Evolutionary conservation across 2,797 vertebrate genomes (phyloP).

Genomic region (Hoplostethus mediterraneus): DNA sequence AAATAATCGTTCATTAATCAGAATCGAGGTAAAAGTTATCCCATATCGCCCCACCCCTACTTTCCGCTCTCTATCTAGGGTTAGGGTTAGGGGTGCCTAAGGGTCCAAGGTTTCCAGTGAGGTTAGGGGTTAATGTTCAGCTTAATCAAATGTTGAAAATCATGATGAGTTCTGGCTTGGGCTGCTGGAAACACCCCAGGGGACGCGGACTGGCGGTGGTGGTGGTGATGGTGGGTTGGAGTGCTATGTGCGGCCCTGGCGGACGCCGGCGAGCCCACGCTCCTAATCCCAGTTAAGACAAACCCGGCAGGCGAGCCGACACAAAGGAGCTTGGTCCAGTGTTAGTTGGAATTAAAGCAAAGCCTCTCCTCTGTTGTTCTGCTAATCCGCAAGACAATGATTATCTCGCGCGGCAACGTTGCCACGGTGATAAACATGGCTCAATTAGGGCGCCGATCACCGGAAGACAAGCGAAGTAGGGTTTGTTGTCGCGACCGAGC

Average conservation of each 20-base stretch:
- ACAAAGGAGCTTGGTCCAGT: constrained; percentile 77
- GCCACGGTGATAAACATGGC: constrained; percentile 78
- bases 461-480: constrained; percentile 56
- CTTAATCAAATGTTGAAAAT: too few species aligned
- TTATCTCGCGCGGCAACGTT: constrained; percentile 77
- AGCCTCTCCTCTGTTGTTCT: constrained; percentile 81
- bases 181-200: constrained; percentile 23
- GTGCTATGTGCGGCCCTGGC: constrained; percentile 35
- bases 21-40: too few species aligned
- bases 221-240: background rate
- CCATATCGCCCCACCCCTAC: too few species aligned
- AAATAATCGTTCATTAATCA: too few species aligned
- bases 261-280: constrained; percentile 36
- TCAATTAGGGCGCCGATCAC: constrained; percentile 71
- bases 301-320: constrained; percentile 62
- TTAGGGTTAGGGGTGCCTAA: background rate
- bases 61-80: background rate
- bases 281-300: constrained; percentile 81
- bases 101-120: too few species aligned
- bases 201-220: background rate
- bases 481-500: constrained; percentile 52
- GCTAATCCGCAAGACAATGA: constrained; percentile 83
- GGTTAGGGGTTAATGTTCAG: too few species aligned
- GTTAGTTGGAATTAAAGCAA: constrained; percentile 80
- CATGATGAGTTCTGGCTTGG: background rate